Evolutionary conservation across 1,140 invertebrate genomes (phyloP).

Genomic region (Gonioctena quinquepunctata): DNA sequence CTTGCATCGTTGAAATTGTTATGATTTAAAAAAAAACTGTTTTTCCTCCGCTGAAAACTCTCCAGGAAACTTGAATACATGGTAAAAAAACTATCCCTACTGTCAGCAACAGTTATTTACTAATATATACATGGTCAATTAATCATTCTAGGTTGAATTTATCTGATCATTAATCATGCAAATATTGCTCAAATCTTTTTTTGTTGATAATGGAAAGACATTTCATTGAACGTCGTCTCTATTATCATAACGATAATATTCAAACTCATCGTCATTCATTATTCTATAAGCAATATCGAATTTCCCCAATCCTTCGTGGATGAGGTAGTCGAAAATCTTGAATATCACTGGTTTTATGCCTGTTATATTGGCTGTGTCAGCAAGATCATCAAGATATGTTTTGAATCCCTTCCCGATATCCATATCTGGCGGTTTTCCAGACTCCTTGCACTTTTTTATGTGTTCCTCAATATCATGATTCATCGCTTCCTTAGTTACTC

Average conservation of each 20-base stretch:
- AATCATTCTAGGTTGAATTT: too few species aligned
- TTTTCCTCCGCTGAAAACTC: too few species aligned
- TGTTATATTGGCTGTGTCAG: neutral
- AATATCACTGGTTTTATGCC: neutral
- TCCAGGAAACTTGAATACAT: too few species aligned
- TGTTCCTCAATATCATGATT: neutral
- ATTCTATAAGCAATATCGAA: neutral
- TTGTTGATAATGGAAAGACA: too few species aligned
- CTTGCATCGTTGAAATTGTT: too few species aligned
- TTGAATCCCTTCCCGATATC: neutral
- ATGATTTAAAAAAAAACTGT: too few species aligned
- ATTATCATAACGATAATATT: neutral
- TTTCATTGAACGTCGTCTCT: too few species aligned
- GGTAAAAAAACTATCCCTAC: too few species aligned
- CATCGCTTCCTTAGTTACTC: neutral
- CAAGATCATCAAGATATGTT: neutral
- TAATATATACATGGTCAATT: too few species aligned
- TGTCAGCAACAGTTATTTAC: too few species aligned
- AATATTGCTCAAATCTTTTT: too few species aligned
- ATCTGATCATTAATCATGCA: too few species aligned
- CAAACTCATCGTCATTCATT: neutral
- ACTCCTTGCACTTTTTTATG: neutral
- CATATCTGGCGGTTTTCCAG: neutral
- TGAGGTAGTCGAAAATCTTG: neutral
- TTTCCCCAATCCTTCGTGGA: neutral